Conservation (phyloP, 2,797 vertebrate species). For the Natrix natrix region DNA sequence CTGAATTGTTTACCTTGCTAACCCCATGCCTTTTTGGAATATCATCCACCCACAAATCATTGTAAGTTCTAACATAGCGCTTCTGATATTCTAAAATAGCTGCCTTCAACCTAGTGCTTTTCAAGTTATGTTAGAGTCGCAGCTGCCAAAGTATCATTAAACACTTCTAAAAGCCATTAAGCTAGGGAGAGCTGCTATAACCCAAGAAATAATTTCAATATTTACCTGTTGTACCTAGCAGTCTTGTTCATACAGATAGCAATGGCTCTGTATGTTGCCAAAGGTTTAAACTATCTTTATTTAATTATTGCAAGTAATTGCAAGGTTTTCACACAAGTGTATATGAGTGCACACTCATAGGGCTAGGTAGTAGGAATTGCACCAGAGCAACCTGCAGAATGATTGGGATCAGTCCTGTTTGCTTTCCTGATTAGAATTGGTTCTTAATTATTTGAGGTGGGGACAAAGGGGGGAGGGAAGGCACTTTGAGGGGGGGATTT, state of each 20-base stretch:
- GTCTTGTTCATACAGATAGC: not conserved
- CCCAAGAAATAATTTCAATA: not conserved
- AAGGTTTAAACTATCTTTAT: not conserved
- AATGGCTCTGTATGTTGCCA: not conserved
- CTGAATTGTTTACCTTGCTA: not conserved
- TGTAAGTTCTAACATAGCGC: not conserved
- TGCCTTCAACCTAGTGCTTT: not conserved
- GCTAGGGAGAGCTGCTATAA: not conserved
- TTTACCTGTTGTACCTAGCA: not conserved
- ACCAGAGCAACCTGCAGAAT: not conserved
- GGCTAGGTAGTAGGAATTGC: not conserved
- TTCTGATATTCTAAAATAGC: not conserved
- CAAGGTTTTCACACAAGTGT: not conserved
- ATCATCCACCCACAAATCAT: not conserved
- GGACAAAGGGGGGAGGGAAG: not conserved
- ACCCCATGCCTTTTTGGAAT: not conserved
- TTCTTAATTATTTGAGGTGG: slow-evolving; percentile 4
- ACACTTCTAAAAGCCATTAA: not conserved
- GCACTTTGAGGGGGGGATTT: not conserved
- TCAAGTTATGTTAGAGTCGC: not conserved
- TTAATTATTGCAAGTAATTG: not conserved
- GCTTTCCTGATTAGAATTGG: slow-evolving; percentile 1
- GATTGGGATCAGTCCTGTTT: slow-evolving; percentile 8
- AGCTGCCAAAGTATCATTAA: not conserved
- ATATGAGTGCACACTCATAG: not conserved